phyloP scores from a whole-genome alignment of 2,113 vertebrate species.

The Henicopernis longicauda region DNA sequence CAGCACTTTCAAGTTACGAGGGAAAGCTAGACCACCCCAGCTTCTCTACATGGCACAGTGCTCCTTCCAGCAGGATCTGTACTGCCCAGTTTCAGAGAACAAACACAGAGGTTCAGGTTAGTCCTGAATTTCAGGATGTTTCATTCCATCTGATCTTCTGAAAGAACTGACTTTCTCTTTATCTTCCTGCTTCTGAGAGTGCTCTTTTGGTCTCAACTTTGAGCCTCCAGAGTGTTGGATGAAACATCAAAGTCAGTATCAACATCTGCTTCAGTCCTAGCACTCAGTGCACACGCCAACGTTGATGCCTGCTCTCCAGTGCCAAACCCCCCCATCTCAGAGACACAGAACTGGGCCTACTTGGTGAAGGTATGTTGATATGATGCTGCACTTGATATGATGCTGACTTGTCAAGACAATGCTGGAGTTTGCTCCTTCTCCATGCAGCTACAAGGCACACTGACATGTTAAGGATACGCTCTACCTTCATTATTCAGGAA shows the following conservation, averaged over 20 bases:
- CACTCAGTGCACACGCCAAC: neutral
- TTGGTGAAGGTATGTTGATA: neutral
- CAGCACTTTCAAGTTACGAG: neutral
- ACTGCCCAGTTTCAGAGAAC: neutral
- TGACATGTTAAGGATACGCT: neutral
- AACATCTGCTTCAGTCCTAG: slow-evolving; percentile 15
- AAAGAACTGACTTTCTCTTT: neutral
- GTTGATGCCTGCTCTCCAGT: neutral
- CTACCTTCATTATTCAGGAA: neutral
- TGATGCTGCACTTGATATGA: neutral
- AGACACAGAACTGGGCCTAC: neutral
- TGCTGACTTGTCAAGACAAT: slow-evolving; percentile 28
- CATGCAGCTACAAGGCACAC: neutral
- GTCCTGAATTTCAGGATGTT: slow-evolving; percentile 50
- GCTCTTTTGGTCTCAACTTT: slow-evolving; percentile 28
- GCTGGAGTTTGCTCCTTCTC: slow-evolving; percentile 3
- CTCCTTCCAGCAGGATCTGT: neutral
- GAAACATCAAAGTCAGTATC: slow-evolving; percentile 52
- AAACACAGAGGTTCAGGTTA: slow-evolving; percentile 20
- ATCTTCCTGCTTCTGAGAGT: slow-evolving; percentile 9
- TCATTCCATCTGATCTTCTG: neutral
- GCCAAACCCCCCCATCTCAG: neutral
- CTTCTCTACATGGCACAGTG: neutral
- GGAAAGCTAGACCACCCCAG: neutral
- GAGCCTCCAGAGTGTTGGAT: slow-evolving; percentile 26